Evolutionary conservation across 2,797 vertebrate species (phyloP).

Genomic region (Propithecus perrieri): DNA sequence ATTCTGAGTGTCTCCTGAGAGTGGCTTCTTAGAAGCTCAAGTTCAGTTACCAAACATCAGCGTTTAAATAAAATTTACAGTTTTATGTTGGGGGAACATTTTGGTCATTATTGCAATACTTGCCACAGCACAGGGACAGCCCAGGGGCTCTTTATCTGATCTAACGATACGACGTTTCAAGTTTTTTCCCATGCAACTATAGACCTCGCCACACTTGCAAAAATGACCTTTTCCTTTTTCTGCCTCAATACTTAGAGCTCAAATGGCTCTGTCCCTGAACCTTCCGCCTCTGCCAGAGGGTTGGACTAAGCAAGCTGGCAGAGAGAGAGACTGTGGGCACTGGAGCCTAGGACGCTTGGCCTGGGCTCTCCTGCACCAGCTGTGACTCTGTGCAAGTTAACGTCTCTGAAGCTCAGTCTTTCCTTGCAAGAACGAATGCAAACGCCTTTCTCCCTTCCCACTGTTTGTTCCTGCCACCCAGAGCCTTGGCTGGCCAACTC

Average conservation of each 20-base stretch:
- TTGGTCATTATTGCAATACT: neutral
- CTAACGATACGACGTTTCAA: neutral
- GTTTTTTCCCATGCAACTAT: neutral
- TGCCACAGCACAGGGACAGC: neutral
- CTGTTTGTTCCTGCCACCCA: fast-evolving
- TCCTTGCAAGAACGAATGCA: neutral
- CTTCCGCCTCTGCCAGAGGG: too few relatives aligned
- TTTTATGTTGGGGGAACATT: fast-evolving
- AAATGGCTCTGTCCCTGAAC: neutral
- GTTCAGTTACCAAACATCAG: neutral
- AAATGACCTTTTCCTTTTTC: neutral
- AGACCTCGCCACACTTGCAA: neutral
- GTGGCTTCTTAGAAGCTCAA: neutral
- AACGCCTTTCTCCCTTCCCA: fast-evolving
- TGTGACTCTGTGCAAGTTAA: too few relatives aligned
- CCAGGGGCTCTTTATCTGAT: neutral
- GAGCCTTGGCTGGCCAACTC: neutral
- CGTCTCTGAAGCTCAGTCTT: neutral
- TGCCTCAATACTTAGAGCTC: neutral
- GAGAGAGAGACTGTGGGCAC: fast-evolving
- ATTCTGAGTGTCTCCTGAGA: neutral
- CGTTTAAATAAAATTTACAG: neutral
- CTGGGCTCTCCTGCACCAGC: fast-evolving
- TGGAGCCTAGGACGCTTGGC: fast-evolving
- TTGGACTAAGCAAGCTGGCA: neutral